Evolutionary conservation across 2,113 vertebrate genomes (phyloP).

Genomic region (Phyllostomus discolor): DNA sequence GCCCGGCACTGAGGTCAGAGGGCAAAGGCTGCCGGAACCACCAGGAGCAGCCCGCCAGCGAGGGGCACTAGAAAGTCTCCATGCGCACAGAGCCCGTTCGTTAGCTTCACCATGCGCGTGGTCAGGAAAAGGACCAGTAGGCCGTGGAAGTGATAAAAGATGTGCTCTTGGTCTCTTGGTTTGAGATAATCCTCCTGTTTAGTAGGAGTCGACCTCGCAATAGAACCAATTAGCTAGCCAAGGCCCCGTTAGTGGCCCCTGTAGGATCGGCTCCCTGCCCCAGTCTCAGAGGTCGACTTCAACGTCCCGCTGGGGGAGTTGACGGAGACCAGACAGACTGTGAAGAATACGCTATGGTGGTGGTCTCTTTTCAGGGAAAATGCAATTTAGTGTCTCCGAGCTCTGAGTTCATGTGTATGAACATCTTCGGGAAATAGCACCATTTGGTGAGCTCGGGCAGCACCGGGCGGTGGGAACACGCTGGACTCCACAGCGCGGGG

Average conservation of each 20-base stretch:
- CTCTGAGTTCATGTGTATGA: neutral
- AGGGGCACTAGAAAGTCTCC: neutral
- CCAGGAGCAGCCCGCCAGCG: neutral
- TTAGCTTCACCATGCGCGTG: neutral
- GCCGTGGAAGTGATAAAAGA: neutral
- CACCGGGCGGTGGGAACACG: neutral
- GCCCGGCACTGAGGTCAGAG: neutral
- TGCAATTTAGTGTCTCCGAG: neutral
- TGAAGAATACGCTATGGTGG: neutral
- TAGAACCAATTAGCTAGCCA: neutral
- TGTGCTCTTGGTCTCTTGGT: neutral
- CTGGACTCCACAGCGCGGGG: neutral
- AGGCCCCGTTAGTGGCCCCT: neutral
- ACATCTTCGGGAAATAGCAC: neutral
- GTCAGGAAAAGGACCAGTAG: neutral
- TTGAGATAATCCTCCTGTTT: neutral
- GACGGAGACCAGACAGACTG: neutral
- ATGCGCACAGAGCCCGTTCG: neutral
- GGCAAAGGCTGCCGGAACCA: neutral
- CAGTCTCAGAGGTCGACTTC: neutral
- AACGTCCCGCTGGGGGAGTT: neutral
- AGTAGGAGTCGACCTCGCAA: neutral
- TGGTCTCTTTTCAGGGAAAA: neutral
- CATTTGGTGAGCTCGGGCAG: neutral
- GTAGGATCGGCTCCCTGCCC: neutral